Evolutionary conservation across 1,140 invertebrate genomes (phyloP).

Genomic region (Brachionus paranguensis): DNA sequence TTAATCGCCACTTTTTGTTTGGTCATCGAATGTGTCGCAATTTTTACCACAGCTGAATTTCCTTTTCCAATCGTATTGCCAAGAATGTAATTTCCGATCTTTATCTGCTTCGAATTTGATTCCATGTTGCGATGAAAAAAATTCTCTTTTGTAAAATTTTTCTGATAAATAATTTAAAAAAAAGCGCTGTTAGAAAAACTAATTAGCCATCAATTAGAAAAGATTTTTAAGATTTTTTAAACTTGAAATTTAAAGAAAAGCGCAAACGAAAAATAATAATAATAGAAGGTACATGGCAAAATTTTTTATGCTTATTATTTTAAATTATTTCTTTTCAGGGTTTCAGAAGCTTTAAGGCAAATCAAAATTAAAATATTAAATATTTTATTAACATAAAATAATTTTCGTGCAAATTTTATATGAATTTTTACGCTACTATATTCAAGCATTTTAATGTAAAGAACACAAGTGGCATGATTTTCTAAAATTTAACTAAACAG

Average conservation of each 20-base stretch:
- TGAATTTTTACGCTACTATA: neutral
- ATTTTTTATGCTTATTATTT: conserved; percentile 27
- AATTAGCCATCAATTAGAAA: neutral
- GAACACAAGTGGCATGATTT: neutral
- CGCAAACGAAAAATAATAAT: neutral
- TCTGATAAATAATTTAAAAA: neutral
- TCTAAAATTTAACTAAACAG: neutral
- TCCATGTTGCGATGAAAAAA: neutral
- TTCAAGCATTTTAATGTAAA: neutral
- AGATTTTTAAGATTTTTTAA: neutral
- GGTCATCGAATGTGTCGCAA: conserved; percentile 97
- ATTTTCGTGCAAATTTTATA: neutral
- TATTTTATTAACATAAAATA: neutral
- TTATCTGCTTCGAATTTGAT: conserved; percentile 30
- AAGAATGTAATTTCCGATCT: conserved; percentile 30
- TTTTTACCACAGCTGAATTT: conserved; percentile 99
- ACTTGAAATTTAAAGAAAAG: neutral
- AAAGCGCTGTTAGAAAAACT: neutral
- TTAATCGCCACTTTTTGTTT: conserved; percentile 87
- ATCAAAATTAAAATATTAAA: neutral
- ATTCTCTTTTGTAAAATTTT: neutral
- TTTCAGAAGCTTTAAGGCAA: neutral
- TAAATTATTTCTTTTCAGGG: neutral
- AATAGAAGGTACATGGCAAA: neutral
- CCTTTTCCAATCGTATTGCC: conserved; percentile 89